Conservation (phyloP, 2,797 vertebrate species). For the Lateolabrax maculatus region DNA sequence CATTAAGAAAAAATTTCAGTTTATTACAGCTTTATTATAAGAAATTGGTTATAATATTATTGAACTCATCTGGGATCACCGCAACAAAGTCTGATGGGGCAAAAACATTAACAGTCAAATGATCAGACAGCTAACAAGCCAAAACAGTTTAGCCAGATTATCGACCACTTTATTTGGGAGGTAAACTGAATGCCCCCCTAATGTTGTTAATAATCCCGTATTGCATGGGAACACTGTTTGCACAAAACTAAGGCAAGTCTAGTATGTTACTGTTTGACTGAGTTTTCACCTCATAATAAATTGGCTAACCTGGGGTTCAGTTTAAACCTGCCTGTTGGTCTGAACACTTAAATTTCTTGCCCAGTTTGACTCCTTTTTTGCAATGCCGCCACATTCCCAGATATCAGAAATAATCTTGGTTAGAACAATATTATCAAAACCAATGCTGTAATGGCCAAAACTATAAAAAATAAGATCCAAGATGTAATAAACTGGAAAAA, state of each 20-base stretch:
- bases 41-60: neutral
- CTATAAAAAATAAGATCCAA: slow-evolving; percentile 19
- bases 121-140: slow-evolving; percentile 1
- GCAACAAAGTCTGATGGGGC: fast-evolving
- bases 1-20: neutral
- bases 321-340: slow-evolving; percentile 3
- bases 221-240: neutral
- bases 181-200: neutral
- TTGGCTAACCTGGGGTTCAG: neutral
- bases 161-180: neutral
- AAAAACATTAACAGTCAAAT: neutral
- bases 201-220: neutral
- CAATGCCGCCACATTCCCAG: neutral
- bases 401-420: neutral
- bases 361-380: slow-evolving; percentile 8
- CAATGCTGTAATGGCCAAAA: neutral
- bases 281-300: slow-evolving; percentile 3
- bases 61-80: neutral
- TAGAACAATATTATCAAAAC: slow-evolving; percentile 8
- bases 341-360: slow-evolving; percentile 3
- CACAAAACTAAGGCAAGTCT: neutral
- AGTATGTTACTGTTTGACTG: neutral
- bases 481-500: neutral
- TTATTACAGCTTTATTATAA: neutral
- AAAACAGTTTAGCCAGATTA: neutral